Evolutionary conservation across 2,113 vertebrate species (phyloP), one percentile per base, ranked within the genome.

Genomic region (Oryzias celebensis): DNA sequence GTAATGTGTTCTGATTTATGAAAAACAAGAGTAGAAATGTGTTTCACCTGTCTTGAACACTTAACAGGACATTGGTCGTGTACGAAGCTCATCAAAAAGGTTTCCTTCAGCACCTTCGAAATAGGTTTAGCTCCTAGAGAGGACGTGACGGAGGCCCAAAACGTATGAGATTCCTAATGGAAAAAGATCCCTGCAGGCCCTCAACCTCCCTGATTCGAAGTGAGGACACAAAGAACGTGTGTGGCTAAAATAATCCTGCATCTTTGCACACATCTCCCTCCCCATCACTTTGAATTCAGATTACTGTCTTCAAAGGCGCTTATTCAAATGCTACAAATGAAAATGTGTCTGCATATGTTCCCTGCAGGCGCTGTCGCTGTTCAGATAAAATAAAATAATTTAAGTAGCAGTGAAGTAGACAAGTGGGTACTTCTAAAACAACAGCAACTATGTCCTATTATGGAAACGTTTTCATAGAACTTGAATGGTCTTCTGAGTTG

Each of bases 31-130:
- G 44, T 44, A 22, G 51, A 55, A 55, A 2, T 48, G 51, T 22
- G 49, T 61, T 77, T 31, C 70, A 50, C 41, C 26, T 52, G 31
- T 62, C 18, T n/a, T 66, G 68, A 71, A 62, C 70, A 70, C 53
- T 61, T 58, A 26, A 78, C 70, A 71, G 57, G 68, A 74, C 52
- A 47, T 28, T 68, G 49, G 51, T 24, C 45, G 24, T 47, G 58
- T 68, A 70, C 64, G 80, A 59, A 67, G 54, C 41, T 52, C 52
- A 20, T 62, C 80, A 80, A 73, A 77, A 62, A 28, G 15, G 59
- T 73, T 78, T 80, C 52, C 64, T 67, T 23, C 50, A 58, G 63
- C 73, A 80, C 76, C 84, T 89, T 88, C 87, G 88, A 87, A 85
- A 76, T 87, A 41, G 10, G 65, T 58, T 50, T 61, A 52, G 74